phyloP scores from a whole-genome alignment of 1,140 invertebrate species.

The Drosophila bocqueti region DNA sequence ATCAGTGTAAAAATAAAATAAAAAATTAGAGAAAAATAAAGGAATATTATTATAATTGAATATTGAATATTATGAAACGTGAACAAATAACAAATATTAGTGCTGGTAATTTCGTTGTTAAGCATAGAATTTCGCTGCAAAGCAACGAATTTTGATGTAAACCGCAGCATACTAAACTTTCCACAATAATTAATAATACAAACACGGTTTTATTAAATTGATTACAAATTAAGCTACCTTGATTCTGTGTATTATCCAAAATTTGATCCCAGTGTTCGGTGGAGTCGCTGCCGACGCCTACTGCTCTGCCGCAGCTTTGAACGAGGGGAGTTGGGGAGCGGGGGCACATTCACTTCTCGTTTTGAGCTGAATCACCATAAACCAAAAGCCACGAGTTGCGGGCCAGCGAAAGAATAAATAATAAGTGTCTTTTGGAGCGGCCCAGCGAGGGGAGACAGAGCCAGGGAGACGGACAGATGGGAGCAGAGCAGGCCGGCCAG shows the following conservation, averaged over 20 bases:
- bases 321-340: background rate
- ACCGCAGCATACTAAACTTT: too few species aligned
- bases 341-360: constrained; percentile 71
- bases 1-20: background rate
- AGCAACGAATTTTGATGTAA: too few species aligned
- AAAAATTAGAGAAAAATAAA: too few species aligned
- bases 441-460: constrained; percentile 28
- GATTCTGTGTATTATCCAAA: too few species aligned
- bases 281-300: constrained; percentile 25
- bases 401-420: constrained; percentile 66
- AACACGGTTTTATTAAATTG: background rate
- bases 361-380: constrained; percentile 67
- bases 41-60: too few species aligned
- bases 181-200: too few species aligned
- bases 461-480: constrained; percentile 20
- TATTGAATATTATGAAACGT: too few species aligned
- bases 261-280: constrained; percentile 3
- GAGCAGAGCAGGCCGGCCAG: constrained; percentile 24
- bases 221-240: background rate
- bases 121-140: too few species aligned
- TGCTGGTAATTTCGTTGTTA: too few species aligned
- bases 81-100: too few species aligned
- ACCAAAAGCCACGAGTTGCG: constrained; percentile 43
- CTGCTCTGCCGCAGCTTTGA: constrained; percentile 27
- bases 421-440: constrained; percentile 43